Evolutionary conservation across 2,888 invertebrate species (phyloP), one percentile per base, ranked within the genome.

Genomic region (Amphipyra berbera): DNA sequence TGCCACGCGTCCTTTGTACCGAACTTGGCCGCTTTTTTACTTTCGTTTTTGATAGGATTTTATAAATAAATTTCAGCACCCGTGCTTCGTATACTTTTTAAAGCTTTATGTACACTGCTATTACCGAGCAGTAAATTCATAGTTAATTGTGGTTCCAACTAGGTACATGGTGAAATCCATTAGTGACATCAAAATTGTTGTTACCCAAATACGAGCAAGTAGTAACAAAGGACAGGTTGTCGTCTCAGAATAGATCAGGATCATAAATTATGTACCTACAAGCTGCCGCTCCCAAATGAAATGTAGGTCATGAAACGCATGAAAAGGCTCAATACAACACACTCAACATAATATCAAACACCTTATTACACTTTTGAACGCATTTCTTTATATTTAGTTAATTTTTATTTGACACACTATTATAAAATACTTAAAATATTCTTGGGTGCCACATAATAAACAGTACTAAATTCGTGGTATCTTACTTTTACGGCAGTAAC

Each of bases 261-360:
- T 68, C 76, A 83, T 89, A 83, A 86, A 88, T 84, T 85, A 88
- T 88, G 79, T 75, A 88, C 58, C 71, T 78, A 71, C 67, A 61
- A 77, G 67, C 74, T 76, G 68, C 77, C 73, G 74, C 68, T 76
- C 73, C 71, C 68, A 76, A 83, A 81, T 68, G 75, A 78, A 82
- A 87, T 82, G 74, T 85, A 82, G 84, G 86, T 82, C 84, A 79
- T 75, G 70, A 71, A 73, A 69, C 71, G 60, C 65, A 65, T 67
- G 64, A 65, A 76, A 75, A 69, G 63, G 67, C 54, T 65, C 63
- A 54, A 68, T 52, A 60, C 66, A 58, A 56, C 47, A 58, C 41
- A 59, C 53, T 50, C 58, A 57, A 49, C 27, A 50, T 42, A 57
- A 57, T 52, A 57, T 56, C 56, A 53, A 49, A 41, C 50, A 42